Conservation (phyloP, 2,113 vertebrate species). For the Nyctibius bracteatus region DNA sequence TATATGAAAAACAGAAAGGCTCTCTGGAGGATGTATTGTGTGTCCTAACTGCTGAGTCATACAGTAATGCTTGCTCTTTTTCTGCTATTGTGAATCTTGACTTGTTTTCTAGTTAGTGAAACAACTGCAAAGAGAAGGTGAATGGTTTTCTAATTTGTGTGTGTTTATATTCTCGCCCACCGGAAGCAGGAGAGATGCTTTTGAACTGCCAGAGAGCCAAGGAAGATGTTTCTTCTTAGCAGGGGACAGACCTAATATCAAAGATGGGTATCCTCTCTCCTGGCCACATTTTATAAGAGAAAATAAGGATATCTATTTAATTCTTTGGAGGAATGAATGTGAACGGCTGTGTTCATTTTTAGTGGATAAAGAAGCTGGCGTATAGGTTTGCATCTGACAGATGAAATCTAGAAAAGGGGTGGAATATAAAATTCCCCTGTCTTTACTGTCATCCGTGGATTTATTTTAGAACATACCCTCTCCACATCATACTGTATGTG, state of each 20-base stretch:
- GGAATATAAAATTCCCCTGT: neutral
- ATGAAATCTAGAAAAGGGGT: neutral
- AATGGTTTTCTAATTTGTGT: neutral
- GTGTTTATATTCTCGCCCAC: neutral
- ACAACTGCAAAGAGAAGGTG: neutral
- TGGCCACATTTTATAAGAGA: neutral
- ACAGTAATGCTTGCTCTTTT: neutral
- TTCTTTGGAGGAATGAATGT: neutral
- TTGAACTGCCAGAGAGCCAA: neutral
- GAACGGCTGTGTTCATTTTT: neutral
- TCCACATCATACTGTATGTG: fast-evolving
- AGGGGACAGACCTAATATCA: neutral
- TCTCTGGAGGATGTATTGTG: neutral
- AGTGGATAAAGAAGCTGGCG: neutral
- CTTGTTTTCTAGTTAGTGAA: neutral
- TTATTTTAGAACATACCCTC: neutral
- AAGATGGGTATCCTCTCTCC: neutral
- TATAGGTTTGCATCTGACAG: neutral
- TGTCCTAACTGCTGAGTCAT: neutral
- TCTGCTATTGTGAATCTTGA: neutral
- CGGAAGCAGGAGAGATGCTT: neutral
- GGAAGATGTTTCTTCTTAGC: neutral
- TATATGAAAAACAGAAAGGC: neutral
- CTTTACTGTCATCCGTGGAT: neutral
- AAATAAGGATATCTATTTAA: neutral